Conservation (phyloP, 2,888 invertebrate species). For the Hypselothyrea guttata region DNA sequence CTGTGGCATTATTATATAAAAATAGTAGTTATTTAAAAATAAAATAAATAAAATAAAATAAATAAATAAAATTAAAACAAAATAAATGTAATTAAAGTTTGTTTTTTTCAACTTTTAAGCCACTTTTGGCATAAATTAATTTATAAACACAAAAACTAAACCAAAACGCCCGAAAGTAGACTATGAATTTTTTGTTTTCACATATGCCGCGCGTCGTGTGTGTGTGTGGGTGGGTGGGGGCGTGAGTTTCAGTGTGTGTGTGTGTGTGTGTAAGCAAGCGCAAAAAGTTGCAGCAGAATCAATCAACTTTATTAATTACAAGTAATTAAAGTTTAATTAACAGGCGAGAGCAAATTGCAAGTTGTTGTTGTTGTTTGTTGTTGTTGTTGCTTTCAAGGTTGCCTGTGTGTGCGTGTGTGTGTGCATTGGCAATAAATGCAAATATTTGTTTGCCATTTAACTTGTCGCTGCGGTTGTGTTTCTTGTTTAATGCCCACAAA, state of each 20-base stretch:
- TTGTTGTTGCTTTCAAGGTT: constrained; percentile 61
- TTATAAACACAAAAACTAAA: neutral
- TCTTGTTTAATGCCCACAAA: constrained; percentile 32
- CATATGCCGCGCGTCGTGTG: too few relatives aligned
- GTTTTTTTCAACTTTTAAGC: too few relatives aligned
- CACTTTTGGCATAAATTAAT: too few relatives aligned
- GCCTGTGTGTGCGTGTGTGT: constrained; percentile 27
- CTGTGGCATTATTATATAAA: too few relatives aligned
- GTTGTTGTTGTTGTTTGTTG: constrained; percentile 13
- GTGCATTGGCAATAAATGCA: constrained; percentile 46
- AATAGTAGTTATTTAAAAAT: too few relatives aligned
- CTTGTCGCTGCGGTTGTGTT: constrained; percentile 43
- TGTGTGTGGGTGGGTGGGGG: neutral
- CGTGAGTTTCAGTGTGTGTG: constrained; percentile 3
- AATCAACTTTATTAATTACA: constrained; percentile 70
- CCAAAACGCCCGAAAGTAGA: constrained; percentile 23
- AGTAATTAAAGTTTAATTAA: constrained; percentile 72
- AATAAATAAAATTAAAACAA: too few relatives aligned
- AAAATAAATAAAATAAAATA: too few relatives aligned
- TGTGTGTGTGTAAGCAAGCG: constrained; percentile 6
- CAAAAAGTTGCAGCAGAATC: constrained; percentile 40
- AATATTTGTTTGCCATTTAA: constrained; percentile 66
- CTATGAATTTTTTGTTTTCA: neutral
- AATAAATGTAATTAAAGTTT: too few relatives aligned
- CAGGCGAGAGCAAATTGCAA: constrained; percentile 36